Evolutionary conservation across 2,113 vertebrate species (phyloP).

Genomic region (Piaya cayana): DNA sequence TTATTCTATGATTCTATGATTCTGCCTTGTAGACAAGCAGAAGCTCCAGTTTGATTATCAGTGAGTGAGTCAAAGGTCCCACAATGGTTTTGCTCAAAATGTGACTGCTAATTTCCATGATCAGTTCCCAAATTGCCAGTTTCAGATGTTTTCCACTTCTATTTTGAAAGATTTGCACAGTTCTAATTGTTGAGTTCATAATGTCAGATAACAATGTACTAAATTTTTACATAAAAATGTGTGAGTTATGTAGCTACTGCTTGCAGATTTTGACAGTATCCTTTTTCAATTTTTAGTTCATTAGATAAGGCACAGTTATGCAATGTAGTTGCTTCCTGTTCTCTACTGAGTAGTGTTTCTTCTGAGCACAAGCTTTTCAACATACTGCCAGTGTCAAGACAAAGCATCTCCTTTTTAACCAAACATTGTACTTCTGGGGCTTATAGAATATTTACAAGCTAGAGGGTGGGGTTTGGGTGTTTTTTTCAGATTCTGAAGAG

Average conservation of each 20-base stretch:
- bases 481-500: not conserved
- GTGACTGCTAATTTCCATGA: slow-evolving; percentile 15
- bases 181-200: slow-evolving; percentile 17
- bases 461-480: not conserved
- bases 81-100: slow-evolving; percentile 8
- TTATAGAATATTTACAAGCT: not conserved
- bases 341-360: not conserved
- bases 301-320: not conserved
- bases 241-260: not conserved
- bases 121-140: slow-evolving; percentile 23
- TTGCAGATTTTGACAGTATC: not conserved
- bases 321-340: not conserved
- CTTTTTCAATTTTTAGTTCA: not conserved
- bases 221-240: slow-evolving; percentile 21
- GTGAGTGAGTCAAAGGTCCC: not conserved
- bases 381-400: not conserved
- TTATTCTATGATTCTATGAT: not conserved
- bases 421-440: not conserved
- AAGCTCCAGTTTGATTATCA: slow-evolving; percentile 2
- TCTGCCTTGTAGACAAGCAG: not conserved
- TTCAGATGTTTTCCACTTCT: slow-evolving; percentile 7
- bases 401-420: not conserved
- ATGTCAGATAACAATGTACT: not conserved
- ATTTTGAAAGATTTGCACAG: not conserved
- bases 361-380: not conserved